A percentile compares a stretch with the other conserved stretches of the same genome.
Conservation (phyloP, 2,797 vertebrate species). For the Podargus strigoides region DNA sequence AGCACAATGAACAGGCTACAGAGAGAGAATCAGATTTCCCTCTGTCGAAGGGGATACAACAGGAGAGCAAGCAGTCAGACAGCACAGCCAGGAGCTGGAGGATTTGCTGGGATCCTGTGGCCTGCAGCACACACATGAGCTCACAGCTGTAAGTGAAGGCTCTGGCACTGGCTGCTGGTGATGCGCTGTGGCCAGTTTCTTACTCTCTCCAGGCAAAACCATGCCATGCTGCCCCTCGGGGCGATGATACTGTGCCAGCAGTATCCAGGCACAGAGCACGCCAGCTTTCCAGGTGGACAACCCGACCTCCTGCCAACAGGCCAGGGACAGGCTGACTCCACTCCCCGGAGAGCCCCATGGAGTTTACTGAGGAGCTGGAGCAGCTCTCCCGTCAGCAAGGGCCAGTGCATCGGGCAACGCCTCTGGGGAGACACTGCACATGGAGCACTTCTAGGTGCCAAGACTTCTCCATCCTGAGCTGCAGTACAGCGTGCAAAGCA, state of each 20-base stretch:
- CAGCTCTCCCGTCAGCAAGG: neutral
- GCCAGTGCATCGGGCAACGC: neutral
- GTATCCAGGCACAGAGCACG: accelerated
- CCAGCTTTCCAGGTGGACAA: neutral
- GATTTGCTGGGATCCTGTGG: neutral
- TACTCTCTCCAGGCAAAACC: neutral
- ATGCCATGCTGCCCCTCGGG: no score
- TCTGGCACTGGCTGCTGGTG: neutral
- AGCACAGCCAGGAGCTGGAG: neutral
- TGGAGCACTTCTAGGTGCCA: neutral
- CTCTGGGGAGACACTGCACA: neutral
- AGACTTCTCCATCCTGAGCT: neutral
- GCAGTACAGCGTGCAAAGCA: neutral
- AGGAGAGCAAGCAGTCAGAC: neutral
- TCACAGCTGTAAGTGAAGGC: neutral
- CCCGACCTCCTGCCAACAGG: neutral
- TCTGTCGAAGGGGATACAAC: neutral
- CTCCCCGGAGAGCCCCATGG: neutral
- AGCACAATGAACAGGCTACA: neutral
- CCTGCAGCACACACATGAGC: neutral
- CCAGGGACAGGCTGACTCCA: neutral
- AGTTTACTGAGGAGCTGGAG: neutral
- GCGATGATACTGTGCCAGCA: neutral
- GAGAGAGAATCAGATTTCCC: neutral
- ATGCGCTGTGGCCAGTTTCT: neutral